phyloP scores from a whole-genome alignment of 2,888 invertebrate genomes.

The Linnaemya vulpina region DNA sequence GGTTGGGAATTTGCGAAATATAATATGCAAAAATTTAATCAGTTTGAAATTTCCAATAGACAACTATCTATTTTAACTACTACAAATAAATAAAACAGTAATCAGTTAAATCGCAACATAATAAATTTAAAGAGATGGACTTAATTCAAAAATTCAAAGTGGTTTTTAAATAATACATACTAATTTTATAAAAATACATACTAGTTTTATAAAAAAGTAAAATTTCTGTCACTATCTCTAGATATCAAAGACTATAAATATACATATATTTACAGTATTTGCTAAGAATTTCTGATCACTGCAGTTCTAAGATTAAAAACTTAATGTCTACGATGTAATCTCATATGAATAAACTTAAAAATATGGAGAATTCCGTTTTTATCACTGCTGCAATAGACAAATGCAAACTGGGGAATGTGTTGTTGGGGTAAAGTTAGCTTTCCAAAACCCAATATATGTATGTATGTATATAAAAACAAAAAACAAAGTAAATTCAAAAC shows the following conservation, averaged over 20 bases:
- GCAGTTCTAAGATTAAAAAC: background rate
- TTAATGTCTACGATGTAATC: constrained; percentile 27
- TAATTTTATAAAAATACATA: no score
- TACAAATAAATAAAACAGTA: background rate
- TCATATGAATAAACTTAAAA: constrained; percentile 34
- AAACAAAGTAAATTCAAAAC: background rate
- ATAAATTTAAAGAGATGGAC: background rate
- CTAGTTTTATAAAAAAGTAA: no score
- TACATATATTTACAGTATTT: background rate
- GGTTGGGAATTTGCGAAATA: no score
- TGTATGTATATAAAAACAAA: no score
- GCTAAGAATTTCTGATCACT: background rate
- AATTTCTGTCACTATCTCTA: no score
- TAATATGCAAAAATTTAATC: background rate
- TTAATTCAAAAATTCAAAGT: background rate
- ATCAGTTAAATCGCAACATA: background rate
- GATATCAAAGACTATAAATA: background rate
- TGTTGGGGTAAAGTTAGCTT: constrained; percentile 6
- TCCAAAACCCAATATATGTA: constrained; percentile 37
- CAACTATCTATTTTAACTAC: background rate
- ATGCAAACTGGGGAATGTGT: constrained; percentile 56
- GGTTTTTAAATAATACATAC: no score
- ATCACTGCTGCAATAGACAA: constrained; percentile 37
- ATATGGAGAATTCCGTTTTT: constrained; percentile 12
- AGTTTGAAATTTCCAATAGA: background rate